Evolutionary conservation across 2,113 vertebrate species (phyloP), one percentile per base, ranked within the genome.

Genomic region (Halcyon malimbica): DNA sequence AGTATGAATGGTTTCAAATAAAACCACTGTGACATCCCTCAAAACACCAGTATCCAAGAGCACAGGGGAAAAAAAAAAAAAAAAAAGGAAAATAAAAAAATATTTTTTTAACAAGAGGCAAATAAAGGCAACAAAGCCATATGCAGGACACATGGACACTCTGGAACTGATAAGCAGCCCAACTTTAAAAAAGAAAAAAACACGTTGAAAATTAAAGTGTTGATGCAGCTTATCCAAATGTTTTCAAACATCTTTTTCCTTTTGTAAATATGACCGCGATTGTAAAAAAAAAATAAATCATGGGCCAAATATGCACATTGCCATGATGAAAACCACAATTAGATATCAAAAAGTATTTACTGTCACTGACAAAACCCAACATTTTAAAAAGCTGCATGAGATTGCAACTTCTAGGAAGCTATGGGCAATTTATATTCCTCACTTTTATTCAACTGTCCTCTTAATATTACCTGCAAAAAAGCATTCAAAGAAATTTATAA

Each of bases 21-120:
- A 83, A 46, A 86, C 28, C 26, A 62, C 18, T 41, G 12, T 57
- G 29, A 65, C 18, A 62, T 57, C 16, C 24, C 41, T 69, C 44
- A 94, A 77, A 82, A 87, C 23, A 67, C 16, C 51, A 31, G 12
- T 64, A 59, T 59, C 21, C 19, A 78, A 42, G 5, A 28, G 28
- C 12, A 64, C 1, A 20, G 26, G 0, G 26, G 0, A 28, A 35
- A 50, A 54, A 31, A 44, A 50, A 2, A 35, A 50, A 2, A 35
- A 48, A 53, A 68, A 29, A 57, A n/a, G n/a, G n/a, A n/a, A n/a
- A n/a, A n/a, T n/a, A n/a, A 10, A 37, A 77, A 74, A 62, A 21
- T 0, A 73, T 71, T 67, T 92, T 16, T 62, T 87, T 59, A 85
- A 70, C 21, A n/a, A 62, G 6, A 44, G n/a, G 16, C 23, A 41